phyloP scores from a whole-genome alignment of 2,888 invertebrate genomes.

The Lomographa bimaculata region DNA sequence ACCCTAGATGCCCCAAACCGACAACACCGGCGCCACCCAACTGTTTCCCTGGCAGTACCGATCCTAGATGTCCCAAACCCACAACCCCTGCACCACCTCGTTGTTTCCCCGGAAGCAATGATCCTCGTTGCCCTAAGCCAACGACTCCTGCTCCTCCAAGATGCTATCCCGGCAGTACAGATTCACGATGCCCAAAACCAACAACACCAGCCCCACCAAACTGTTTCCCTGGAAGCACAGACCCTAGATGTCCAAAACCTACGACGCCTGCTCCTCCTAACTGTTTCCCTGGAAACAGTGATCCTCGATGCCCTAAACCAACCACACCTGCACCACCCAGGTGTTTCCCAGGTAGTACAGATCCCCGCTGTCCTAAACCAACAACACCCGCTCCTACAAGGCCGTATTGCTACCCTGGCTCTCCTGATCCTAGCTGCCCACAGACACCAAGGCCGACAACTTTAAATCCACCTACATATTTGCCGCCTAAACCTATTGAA shows the following conservation, averaged over 20 bases:
- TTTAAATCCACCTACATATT: constrained; percentile 32
- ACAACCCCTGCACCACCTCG: constrained; percentile 43
- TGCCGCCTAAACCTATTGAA: constrained; percentile 38
- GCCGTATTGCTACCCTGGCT: constrained; percentile 42
- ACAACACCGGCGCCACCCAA: constrained; percentile 41
- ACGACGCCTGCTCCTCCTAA: constrained; percentile 29
- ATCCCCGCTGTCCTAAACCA: constrained; percentile 33
- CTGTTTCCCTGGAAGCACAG: constrained; percentile 42
- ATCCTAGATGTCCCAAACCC: constrained; percentile 49
- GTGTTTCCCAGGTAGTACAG: constrained; percentile 32
- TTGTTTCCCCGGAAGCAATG: constrained; percentile 55
- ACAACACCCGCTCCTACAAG: constrained; percentile 30
- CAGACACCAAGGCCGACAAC: constrained; percentile 34
- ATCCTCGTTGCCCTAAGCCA: constrained; percentile 44
- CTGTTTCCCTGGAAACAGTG: constrained; percentile 38
- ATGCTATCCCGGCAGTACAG: constrained; percentile 44
- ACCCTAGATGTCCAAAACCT: constrained; percentile 41
- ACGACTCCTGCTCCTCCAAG: constrained; percentile 30
- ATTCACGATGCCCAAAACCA: constrained; percentile 49
- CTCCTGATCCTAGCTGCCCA: constrained; percentile 53
- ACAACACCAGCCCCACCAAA: constrained; percentile 43
- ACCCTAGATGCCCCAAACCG: constrained; percentile 48
- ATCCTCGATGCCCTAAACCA: constrained; percentile 39
- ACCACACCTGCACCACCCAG: constrained; percentile 36
- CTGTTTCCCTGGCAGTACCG: constrained; percentile 53